These are phyloP conservation scores for Semibalanus balanoides DNA, from an alignment of 1,140 invertebrate species.

Conservation along the genomic window DNA sequence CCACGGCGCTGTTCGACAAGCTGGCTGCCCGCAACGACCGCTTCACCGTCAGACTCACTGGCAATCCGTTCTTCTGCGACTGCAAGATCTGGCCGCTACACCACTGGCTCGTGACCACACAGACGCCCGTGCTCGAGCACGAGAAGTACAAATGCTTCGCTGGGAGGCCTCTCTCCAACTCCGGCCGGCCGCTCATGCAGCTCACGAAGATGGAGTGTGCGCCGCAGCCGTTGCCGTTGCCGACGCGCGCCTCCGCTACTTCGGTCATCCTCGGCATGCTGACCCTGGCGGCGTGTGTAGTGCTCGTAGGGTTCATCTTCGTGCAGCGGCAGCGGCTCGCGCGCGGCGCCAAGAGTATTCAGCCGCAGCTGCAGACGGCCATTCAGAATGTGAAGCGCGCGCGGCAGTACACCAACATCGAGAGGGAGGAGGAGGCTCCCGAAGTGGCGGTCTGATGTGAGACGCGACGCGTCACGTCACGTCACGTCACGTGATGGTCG, in stretches of 20 bases:
- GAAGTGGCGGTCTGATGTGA: background rate
- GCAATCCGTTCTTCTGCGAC: constrained; percentile 1
- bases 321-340: background rate
- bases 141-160: background rate
- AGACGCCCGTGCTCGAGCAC: background rate
- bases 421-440: background rate
- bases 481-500: too few relatives aligned
- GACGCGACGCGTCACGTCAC: too few relatives aligned
- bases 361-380: background rate
- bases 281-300: background rate
- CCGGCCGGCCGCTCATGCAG: background rate
- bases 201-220: background rate
- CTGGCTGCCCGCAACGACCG: background rate
- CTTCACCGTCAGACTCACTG: background rate
- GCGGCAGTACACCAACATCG: background rate
- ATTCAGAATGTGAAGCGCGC: background rate
- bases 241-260: background rate
- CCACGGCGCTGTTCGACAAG: constrained; percentile 25
- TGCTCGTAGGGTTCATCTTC: background rate
- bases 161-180: background rate
- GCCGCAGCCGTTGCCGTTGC: too few relatives aligned
- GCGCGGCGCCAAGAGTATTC: background rate
- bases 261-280: background rate
- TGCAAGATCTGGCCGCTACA: background rate
- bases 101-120: background rate